These are phyloP conservation scores for Anoura caudifer DNA, from an alignment of 2,113 vertebrate genomes.

Conservation along the genomic window DNA sequence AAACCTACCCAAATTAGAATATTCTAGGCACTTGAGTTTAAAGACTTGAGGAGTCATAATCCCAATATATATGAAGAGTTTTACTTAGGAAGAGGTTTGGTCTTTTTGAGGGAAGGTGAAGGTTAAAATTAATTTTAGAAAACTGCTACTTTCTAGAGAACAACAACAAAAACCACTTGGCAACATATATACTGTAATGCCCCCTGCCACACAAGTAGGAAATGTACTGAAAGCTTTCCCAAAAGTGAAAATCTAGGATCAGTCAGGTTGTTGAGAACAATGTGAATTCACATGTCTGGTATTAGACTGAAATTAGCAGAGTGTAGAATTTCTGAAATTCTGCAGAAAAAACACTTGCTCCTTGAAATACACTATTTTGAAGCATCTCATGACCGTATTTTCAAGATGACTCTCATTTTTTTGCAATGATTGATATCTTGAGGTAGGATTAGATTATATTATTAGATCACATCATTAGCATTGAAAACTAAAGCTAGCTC, in stretches of 20 bases:
- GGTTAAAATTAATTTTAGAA: neutral
- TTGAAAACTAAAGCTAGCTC: neutral
- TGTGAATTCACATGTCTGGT: neutral
- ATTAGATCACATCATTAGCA: neutral
- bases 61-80: neutral
- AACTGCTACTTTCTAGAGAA: neutral
- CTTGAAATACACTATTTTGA: neutral
- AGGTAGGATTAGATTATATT: neutral
- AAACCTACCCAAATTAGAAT: neutral
- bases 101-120: neutral
- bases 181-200: neutral
- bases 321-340: too few relatives aligned
- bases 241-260: neutral
- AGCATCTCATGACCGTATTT: neutral
- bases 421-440: neutral
- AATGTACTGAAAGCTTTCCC: neutral
- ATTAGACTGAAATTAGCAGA: neutral
- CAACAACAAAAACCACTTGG: neutral
- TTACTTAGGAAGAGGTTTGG: neutral
- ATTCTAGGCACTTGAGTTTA: neutral
- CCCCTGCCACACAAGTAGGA: neutral
- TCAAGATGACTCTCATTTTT: neutral
- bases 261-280: neutral
- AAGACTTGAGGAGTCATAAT: neutral
- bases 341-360: neutral